Percentiles rank a stretch among this genome's conserved stretches.
Evolutionary conservation across 2,113 vertebrate genomes (phyloP).

Genomic region (Cricetomys ansorgei): DNA sequence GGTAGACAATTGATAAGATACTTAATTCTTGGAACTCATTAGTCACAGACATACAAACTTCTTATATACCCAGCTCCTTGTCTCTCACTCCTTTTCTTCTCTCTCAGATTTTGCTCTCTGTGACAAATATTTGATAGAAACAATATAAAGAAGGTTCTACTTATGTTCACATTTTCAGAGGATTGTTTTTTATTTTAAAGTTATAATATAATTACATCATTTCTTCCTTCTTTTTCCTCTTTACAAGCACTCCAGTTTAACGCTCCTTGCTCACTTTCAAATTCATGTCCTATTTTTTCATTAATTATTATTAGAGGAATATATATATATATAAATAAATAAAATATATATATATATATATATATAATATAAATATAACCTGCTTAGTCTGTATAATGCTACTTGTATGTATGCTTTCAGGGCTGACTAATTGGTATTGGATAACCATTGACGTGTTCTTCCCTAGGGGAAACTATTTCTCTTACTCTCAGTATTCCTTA

Average conservation of each 20-base stretch:
- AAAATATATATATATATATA: background rate
- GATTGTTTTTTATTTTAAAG: background rate
- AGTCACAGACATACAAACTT: background rate
- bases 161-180: background rate
- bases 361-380: background rate
- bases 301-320: background rate
- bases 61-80: background rate
- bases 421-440: background rate
- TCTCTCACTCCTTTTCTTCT: background rate
- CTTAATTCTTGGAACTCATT: background rate
- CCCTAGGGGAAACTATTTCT: too few relatives aligned
- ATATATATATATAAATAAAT: background rate
- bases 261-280: background rate
- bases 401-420: background rate
- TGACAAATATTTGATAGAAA: background rate
- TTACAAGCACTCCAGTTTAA: background rate
- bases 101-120: background rate
- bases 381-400: background rate
- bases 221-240: background rate
- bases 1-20: background rate
- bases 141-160: background rate
- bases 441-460: background rate
- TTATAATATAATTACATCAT: background rate
- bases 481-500: background rate
- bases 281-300: background rate